These are phyloP conservation scores for Apteryx mantelli DNA, from an alignment of 2,113 vertebrate genomes.

Conservation along the genomic window DNA sequence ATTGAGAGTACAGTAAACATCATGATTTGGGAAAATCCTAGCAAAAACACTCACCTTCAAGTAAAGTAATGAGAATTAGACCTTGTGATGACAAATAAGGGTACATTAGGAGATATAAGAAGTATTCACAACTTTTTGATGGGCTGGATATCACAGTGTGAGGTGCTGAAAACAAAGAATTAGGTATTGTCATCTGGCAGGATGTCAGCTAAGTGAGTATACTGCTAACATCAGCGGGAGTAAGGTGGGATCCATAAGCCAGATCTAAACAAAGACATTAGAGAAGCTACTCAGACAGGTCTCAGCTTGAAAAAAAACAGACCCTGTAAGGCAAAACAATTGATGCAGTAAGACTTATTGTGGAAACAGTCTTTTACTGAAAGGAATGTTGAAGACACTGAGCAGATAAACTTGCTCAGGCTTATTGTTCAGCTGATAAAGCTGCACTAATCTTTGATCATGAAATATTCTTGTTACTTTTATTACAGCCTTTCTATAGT, in stretches of 20 bases:
- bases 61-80: background rate
- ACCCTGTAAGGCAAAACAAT: background rate
- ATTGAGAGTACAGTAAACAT: background rate
- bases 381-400: background rate
- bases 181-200: background rate
- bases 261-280: slow-evolving; percentile 28
- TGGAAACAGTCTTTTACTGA: background rate
- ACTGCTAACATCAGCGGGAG: background rate
- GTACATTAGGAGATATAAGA: background rate
- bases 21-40: background rate
- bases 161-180: slow-evolving; percentile 9
- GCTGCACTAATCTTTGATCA: background rate
- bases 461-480: background rate
- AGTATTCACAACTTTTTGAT: background rate
- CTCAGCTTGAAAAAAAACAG: slow-evolving; percentile 42
- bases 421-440: background rate
- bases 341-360: background rate
- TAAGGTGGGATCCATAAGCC: slow-evolving; percentile 13
- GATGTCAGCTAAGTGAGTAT: slow-evolving; percentile 28
- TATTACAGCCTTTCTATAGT: background rate
- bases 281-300: slow-evolving; percentile 42
- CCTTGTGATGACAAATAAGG: background rate
- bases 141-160: background rate
- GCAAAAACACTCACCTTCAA: background rate
- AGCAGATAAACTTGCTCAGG: background rate